These are phyloP conservation scores for Cyprinodon brontotheroides DNA, from an alignment of 2,113 vertebrate genomes.

Conservation along the genomic window DNA sequence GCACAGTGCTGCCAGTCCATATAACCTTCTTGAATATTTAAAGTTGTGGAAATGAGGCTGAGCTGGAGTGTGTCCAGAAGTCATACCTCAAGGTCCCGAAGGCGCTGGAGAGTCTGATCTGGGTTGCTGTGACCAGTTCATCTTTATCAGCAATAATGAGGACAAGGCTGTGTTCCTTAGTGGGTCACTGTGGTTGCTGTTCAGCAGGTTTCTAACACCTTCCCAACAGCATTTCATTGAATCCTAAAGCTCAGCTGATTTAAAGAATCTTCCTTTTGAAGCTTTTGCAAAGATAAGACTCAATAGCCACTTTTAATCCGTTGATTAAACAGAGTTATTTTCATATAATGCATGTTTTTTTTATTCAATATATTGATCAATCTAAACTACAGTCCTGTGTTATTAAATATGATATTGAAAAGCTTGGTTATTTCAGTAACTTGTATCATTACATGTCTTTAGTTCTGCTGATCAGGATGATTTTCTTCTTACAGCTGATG, in stretches of 20 bases:
- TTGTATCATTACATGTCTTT: not conserved
- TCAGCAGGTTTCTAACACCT: not conserved
- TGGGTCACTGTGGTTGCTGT: not conserved
- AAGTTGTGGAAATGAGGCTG: constrained; percentile 32
- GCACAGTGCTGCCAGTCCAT: constrained; percentile 5
- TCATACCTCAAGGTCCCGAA: constrained; percentile 7
- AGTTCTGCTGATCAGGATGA: too few relatives aligned
- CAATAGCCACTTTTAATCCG: too few relatives aligned
- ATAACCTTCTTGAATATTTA: constrained; percentile 53
- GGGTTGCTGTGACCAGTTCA: not conserved
- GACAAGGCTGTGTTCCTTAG: not conserved
- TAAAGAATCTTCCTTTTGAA: not conserved
- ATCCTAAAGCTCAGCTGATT: not conserved
- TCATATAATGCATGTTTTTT: too few relatives aligned
- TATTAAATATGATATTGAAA: not conserved
- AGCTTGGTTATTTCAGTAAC: not conserved
- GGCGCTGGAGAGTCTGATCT: constrained; percentile 25
- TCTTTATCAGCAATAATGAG: constrained; percentile 21
- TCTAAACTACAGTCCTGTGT: not conserved
- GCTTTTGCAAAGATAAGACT: too few relatives aligned
- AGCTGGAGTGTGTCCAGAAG: constrained; percentile 4
- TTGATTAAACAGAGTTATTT: too few relatives aligned
- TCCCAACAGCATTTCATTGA: not conserved
- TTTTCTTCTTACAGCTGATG: too few relatives aligned
- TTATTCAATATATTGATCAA: not conserved